These are phyloP conservation scores for Platorchestia sp. DNA, from an alignment of 1,140 invertebrate genomes.

Conservation along the genomic window DNA sequence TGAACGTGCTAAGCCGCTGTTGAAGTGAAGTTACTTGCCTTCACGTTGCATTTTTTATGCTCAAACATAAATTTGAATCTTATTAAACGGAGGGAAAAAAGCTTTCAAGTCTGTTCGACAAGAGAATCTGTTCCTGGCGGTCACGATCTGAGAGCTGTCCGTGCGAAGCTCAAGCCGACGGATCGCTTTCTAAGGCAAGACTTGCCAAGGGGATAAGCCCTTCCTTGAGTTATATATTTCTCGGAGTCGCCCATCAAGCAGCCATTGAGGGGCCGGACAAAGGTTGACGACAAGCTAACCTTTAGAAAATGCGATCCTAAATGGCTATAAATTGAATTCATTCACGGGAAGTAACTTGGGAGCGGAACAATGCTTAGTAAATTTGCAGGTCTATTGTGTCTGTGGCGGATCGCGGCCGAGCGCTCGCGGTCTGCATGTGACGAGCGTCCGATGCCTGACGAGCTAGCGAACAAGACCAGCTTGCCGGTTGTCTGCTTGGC, in stretches of 20 bases:
- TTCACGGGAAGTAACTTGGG: constrained; percentile 33
- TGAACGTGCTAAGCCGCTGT: background rate
- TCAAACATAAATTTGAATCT: background rate
- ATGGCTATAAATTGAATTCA: constrained; percentile 33
- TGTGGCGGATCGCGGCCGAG: background rate
- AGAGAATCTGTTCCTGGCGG: background rate
- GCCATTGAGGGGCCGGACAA: constrained; percentile 35
- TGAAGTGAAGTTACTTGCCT: background rate
- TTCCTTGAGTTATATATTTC: constrained; percentile 38
- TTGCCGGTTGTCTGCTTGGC: background rate
- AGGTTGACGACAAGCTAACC: constrained; percentile 45
- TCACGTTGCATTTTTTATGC: background rate
- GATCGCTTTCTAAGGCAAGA: background rate
- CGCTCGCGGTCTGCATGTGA: constrained; percentile 1
- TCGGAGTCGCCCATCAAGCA: background rate
- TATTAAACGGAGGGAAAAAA: background rate
- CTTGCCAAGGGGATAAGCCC: background rate
- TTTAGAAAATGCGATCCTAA: constrained; percentile 23
- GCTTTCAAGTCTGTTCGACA: background rate
- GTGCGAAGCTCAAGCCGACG: background rate
- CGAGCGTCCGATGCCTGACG: background rate
- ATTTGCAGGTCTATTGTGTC: constrained; percentile 28
- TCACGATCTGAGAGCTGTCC: constrained; percentile 30
- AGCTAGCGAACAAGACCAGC: background rate
- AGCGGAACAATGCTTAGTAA: constrained; percentile 47